Percentiles rank a stretch among this genome's conserved stretches.
Conservation (phyloP, 2,888 invertebrate species). For the Volucella inanis region DNA sequence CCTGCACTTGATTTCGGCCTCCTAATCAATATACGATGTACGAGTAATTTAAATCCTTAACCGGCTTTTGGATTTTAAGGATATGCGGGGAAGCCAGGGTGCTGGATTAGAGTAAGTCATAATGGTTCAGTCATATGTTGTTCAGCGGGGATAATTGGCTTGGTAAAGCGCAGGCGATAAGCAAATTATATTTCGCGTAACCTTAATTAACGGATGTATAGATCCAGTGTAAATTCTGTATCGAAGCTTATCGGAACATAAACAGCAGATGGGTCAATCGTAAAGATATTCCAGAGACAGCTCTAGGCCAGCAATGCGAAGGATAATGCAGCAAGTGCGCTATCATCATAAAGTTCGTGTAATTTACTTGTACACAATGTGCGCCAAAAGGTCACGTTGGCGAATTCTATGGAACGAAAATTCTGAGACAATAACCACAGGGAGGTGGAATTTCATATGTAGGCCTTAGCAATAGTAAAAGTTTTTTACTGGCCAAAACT, state of each 20-base stretch:
- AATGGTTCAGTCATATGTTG: background rate
- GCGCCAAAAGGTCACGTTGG: too few species aligned
- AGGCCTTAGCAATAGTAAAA: too few species aligned
- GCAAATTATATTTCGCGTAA: slow-evolving; percentile 12
- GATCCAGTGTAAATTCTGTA: background rate
- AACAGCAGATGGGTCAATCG: too few species aligned
- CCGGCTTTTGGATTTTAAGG: slow-evolving; percentile 55
- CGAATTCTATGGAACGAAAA: too few species aligned
- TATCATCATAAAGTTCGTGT: too few species aligned
- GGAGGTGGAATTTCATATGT: too few species aligned
- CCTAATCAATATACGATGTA: slow-evolving; percentile 41
- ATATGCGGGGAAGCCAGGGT: slow-evolving; percentile 2
- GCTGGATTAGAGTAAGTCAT: background rate
- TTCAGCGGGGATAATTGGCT: slow-evolving; percentile 2
- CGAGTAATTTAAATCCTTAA: slow-evolving; percentile 48
- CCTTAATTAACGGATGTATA: slow-evolving; percentile 39
- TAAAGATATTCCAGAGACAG: too few species aligned
- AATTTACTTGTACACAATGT: too few species aligned
- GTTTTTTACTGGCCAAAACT: too few species aligned
- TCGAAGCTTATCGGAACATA: background rate
- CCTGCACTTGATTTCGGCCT: background rate
- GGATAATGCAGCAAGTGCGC: too few species aligned
- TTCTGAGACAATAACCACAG: too few species aligned
- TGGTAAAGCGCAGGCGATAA: slow-evolving; percentile 10
- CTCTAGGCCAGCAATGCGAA: too few species aligned